A percentile compares a stretch with the other conserved stretches of the same genome.
These are phyloP conservation scores for Pogonognathellus flavescens DNA, from an alignment of 1,140 invertebrate genomes.

Conservation along the genomic window DNA sequence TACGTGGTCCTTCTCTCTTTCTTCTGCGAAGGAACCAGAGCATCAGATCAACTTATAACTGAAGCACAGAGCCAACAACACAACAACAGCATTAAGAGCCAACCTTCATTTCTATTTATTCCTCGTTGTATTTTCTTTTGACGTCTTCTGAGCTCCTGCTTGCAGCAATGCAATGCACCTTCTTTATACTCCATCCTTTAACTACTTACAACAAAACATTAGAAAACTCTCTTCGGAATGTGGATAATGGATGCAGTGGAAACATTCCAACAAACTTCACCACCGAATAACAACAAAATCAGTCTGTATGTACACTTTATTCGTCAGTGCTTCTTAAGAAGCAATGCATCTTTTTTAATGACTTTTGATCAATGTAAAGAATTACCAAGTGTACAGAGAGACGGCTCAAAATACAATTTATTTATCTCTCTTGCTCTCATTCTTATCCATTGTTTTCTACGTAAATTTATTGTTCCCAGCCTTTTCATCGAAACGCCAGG, in stretches of 20 bases:
- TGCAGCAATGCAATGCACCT: constrained; percentile 27
- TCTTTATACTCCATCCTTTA: constrained; percentile 9
- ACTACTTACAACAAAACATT: constrained; percentile 21
- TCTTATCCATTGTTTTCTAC: constrained; percentile 2
- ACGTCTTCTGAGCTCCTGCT: constrained; percentile 31
- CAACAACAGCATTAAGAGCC: constrained; percentile 15
- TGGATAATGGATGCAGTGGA: constrained; percentile 39
- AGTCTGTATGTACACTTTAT: constrained; percentile 32
- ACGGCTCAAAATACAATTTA: not conserved
- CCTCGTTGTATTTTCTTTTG: constrained; percentile 35
- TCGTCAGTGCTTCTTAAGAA: not conserved
- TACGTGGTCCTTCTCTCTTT: no score
- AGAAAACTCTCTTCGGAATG: constrained; percentile 26
- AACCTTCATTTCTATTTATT: constrained; percentile 49
- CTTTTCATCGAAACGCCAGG: constrained; percentile 15
- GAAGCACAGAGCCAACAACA: not conserved
- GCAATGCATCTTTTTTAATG: constrained; percentile 38
- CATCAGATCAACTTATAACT: not conserved
- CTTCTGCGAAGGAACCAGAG: not conserved
- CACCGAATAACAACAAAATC: constrained; percentile 43
- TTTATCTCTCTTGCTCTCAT: not conserved
- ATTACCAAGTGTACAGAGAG: not conserved
- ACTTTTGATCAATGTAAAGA: constrained; percentile 30
- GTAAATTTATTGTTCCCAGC: not conserved
- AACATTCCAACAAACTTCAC: constrained; percentile 48